phyloP scores from a whole-genome alignment of 2,797 vertebrate genomes.

The Acrossocheilus fasciatus region DNA sequence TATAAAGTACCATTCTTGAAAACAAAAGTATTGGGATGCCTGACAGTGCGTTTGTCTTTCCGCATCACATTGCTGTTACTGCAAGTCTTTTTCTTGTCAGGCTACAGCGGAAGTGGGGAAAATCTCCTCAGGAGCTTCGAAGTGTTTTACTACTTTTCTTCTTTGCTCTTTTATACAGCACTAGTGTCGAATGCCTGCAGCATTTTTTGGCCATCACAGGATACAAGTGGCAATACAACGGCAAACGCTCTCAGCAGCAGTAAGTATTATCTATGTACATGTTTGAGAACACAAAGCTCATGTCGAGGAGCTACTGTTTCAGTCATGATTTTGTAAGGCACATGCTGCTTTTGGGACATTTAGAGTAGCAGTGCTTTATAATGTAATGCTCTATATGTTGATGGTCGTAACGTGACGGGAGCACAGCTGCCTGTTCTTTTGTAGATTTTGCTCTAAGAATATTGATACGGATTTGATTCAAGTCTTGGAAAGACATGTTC shows the following conservation, averaged over 20 bases:
- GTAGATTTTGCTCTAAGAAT: neutral
- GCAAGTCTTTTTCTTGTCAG: neutral
- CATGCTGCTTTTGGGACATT: neutral
- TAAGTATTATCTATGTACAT: neutral
- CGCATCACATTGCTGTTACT: neutral
- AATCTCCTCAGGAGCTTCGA: neutral
- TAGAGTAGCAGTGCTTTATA: neutral
- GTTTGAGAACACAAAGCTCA: neutral
- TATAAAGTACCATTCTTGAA: neutral
- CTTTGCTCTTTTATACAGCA: no score
- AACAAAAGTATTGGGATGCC: neutral
- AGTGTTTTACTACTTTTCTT: neutral
- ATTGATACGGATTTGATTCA: conserved; percentile 57
- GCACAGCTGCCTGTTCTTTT: neutral
- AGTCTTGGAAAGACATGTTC: neutral
- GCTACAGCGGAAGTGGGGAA: neutral
- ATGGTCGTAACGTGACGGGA: neutral
- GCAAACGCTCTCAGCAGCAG: neutral
- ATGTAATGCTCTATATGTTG: conserved; percentile 17
- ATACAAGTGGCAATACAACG: neutral
- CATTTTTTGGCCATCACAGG: neutral
- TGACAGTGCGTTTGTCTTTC: neutral
- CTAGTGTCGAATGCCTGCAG: no score
- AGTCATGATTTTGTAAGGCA: neutral
- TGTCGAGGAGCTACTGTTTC: neutral